Percentiles rank a stretch among this genome's conserved stretches.
Evolutionary conservation across 1,140 invertebrate genomes (phyloP).

Genomic region (Drosophila busckii): DNA sequence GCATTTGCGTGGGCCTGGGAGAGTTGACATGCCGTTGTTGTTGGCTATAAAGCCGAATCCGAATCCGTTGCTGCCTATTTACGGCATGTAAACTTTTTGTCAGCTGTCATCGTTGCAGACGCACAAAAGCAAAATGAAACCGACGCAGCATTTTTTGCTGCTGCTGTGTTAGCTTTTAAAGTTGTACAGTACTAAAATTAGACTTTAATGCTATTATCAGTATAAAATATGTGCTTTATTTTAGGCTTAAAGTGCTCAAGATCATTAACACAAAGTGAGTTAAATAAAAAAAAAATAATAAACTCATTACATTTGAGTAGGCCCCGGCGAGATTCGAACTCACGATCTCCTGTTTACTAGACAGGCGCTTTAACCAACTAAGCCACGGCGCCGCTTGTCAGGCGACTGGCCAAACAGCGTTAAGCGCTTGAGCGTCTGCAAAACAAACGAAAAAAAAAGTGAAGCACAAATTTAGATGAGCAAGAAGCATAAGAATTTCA

Average conservation of each 20-base stretch:
- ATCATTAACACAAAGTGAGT: not conserved
- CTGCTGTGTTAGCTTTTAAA: not conserved
- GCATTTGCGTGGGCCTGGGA: not conserved
- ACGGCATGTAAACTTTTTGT: slow-evolving; percentile 57
- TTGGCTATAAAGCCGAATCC: slow-evolving; percentile 23
- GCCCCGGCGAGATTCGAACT: slow-evolving; percentile 83
- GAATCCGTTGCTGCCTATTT: slow-evolving; percentile 52
- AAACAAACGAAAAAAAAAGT: too few species aligned
- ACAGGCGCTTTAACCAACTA: slow-evolving; percentile 84
- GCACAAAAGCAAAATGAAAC: slow-evolving; percentile 47
- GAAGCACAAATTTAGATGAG: too few species aligned
- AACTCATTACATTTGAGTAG: slow-evolving; percentile 19
- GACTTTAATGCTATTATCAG: too few species aligned
- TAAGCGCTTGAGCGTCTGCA: too few species aligned
- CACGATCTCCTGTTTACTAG: slow-evolving; percentile 83
- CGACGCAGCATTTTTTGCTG: slow-evolving; percentile 9
- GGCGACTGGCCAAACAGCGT: not conserved
- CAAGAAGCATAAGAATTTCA: too few species aligned
- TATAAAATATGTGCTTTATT: too few species aligned
- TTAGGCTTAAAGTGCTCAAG: too few species aligned
- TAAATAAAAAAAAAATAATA: not conserved
- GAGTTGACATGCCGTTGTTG: slow-evolving; percentile 12
- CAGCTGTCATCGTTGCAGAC: slow-evolving; percentile 65
- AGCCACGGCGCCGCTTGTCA: slow-evolving; percentile 80
- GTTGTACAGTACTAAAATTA: too few species aligned